Conservation (phyloP, 2,797 vertebrate genomes). For the Crenichthys baileyi region DNA sequence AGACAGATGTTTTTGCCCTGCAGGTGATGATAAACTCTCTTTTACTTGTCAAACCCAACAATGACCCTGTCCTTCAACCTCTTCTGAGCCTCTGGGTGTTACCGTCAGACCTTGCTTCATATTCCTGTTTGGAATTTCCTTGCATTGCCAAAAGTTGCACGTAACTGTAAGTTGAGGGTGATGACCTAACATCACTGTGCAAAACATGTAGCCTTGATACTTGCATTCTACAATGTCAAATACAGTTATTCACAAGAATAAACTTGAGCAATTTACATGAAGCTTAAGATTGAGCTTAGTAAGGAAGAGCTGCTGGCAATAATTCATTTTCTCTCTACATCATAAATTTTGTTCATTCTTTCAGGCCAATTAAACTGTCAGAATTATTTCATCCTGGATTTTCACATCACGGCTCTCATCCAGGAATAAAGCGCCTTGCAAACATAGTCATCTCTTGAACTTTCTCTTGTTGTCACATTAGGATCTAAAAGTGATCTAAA, state of each 20-base stretch:
- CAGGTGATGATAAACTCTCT: slow-evolving; percentile 18
- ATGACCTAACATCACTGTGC: neutral
- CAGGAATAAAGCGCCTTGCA: neutral
- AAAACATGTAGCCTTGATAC: neutral
- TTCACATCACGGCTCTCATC: neutral
- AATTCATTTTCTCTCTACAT: neutral
- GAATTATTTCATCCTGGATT: neutral
- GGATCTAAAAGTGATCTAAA: too few species aligned
- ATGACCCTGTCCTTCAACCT: slow-evolving; percentile 14
- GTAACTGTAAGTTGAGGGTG: too few species aligned
- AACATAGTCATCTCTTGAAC: neutral
- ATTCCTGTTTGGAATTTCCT: slow-evolving; percentile 6
- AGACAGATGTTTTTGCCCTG: slow-evolving; percentile 4
- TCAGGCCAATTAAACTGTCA: neutral
- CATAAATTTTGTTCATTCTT: neutral
- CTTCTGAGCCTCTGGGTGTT: neutral
- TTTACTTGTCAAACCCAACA: neutral
- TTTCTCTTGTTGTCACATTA: neutral
- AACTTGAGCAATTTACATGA: neutral
- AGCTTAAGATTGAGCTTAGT: neutral
- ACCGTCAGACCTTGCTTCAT: neutral
- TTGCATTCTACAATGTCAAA: neutral
- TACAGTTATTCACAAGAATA: neutral
- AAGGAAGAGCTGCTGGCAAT: neutral
- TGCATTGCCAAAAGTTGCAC: neutral